Percentiles rank a stretch among this genome's conserved stretches.
phyloP scores from a whole-genome alignment of 2,113 vertebrate species.

The Pachypanchax playfairii region DNA sequence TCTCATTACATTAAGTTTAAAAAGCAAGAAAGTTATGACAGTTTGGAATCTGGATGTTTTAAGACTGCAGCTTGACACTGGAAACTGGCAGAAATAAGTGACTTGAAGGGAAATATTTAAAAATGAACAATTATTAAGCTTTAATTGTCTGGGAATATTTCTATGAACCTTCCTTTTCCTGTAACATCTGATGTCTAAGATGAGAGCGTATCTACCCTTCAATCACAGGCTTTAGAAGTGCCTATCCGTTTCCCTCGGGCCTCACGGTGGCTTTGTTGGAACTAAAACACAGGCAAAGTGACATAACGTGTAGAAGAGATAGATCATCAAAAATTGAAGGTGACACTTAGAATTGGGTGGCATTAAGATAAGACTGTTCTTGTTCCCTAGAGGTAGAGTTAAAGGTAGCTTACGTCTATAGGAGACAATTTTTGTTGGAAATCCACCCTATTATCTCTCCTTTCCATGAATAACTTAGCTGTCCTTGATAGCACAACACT shows the following conservation, averaged over 20 bases:
- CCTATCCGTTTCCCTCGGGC: constrained; percentile 23
- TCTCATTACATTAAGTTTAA: no score
- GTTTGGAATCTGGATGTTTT: no score
- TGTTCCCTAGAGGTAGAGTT: constrained; percentile 58
- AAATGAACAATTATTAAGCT: background rate
- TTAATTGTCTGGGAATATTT: constrained; percentile 10
- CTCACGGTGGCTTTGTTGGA: constrained; percentile 46
- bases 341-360: constrained; percentile 72
- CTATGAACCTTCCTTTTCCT: background rate
- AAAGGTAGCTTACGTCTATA: constrained; percentile 65
- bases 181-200: background rate
- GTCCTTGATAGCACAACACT: constrained; percentile 58
- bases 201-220: constrained; percentile 49
- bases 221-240: constrained; percentile 50
- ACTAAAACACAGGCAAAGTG: constrained; percentile 54
- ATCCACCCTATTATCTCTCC: constrained; percentile 58
- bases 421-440: constrained; percentile 62
- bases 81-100: no score
- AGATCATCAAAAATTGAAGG: constrained; percentile 70
- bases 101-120: no score
- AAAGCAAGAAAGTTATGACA: no score
- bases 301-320: constrained; percentile 59
- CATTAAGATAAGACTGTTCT: constrained; percentile 71
- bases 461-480: constrained; percentile 63
- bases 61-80: no score